Evolutionary conservation across 2,113 vertebrate species (phyloP).

Genomic region (Euleptes europaea): DNA sequence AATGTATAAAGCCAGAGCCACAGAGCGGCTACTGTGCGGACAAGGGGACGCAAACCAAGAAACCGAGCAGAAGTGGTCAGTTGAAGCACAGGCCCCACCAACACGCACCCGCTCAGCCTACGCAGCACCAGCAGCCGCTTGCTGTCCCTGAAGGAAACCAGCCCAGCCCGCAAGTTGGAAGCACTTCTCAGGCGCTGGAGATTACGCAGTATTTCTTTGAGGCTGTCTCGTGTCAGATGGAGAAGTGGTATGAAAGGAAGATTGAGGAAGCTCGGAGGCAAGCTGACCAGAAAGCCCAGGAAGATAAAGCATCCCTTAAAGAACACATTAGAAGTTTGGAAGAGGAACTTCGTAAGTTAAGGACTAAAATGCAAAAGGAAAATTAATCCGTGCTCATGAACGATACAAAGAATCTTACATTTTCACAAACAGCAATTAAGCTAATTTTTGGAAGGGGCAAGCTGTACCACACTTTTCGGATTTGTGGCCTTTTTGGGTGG

Average conservation of each 20-base stretch:
- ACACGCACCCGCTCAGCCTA: neutral
- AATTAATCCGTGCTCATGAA: constrained; percentile 65
- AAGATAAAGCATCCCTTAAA: constrained; percentile 81
- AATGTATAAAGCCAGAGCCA: constrained; percentile 68
- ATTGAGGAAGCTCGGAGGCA: constrained; percentile 90
- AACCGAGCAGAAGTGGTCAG: constrained; percentile 75
- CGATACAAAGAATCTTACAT: neutral
- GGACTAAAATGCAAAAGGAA: constrained; percentile 82
- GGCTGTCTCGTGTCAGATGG: constrained; percentile 93
- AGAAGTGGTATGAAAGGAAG: constrained; percentile 96
- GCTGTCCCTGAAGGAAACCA: constrained; percentile 35
- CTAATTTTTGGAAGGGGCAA: neutral
- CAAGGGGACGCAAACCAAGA: constrained; percentile 82
- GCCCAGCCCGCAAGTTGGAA: constrained; percentile 63
- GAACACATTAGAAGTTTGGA: constrained; percentile 88
- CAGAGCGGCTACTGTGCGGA: constrained; percentile 63
- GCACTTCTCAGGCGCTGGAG: constrained; percentile 88
- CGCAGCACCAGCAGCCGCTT: constrained; percentile 39
- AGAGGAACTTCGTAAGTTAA: constrained; percentile 87
- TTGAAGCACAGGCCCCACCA: constrained; percentile 62
- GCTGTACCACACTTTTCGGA: neutral
- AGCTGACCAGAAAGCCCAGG: constrained; percentile 84
- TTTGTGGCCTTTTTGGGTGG: neutral
- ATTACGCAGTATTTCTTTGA: constrained; percentile 96
- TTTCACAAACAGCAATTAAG: neutral